Evolutionary conservation across 2,888 invertebrate genomes (phyloP).

Genomic region (Tenthredo notha): DNA sequence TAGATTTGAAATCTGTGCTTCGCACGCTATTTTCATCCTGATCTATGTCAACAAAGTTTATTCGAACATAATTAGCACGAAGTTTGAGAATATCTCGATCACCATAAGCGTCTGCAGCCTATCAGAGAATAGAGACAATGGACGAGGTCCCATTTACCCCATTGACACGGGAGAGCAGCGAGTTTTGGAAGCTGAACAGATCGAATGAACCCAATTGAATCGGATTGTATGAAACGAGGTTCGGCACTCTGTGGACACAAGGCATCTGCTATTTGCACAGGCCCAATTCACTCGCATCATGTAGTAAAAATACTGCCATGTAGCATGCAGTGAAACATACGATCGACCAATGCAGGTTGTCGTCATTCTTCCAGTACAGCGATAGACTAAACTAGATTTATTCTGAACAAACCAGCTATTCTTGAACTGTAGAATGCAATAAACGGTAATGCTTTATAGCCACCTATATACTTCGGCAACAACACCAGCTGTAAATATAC

Average conservation of each 20-base stretch:
- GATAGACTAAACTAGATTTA: constrained; percentile 29
- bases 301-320: constrained; percentile 18
- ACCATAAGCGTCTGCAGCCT: neutral
- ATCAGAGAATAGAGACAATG: neutral
- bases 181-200: neutral
- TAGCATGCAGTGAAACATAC: constrained; percentile 21
- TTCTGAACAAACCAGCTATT: constrained; percentile 20
- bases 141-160: neutral
- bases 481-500: constrained; percentile 35
- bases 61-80: neutral
- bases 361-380: constrained; percentile 24
- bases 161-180: neutral
- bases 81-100: neutral
- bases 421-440: constrained; percentile 30
- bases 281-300: neutral
- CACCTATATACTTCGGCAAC: constrained; percentile 9
- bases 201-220: constrained; percentile 31
- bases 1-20: neutral
- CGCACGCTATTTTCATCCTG: neutral
- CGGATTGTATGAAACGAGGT: constrained; percentile 25
- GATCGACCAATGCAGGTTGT: constrained; percentile 2
- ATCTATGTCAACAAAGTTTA: neutral
- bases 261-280: constrained; percentile 30
- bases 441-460: constrained; percentile 35
- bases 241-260: constrained; percentile 39